Conservation (phyloP, 1,140 invertebrate species). For the Cherax quadricarinatus region DNA sequence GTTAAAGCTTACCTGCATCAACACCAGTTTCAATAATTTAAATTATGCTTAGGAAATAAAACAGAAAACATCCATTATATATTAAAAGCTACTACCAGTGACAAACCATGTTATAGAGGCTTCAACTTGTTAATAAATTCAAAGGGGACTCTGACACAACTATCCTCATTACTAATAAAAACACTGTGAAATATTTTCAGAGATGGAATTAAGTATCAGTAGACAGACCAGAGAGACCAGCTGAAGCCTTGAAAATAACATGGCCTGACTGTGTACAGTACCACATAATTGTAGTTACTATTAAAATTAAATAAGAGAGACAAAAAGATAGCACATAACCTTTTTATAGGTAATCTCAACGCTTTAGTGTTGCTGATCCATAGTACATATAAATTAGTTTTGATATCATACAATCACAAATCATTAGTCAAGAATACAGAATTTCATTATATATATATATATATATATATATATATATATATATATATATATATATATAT, state of each 20-base stretch:
- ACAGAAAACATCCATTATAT: conserved; percentile 36
- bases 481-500: neutral
- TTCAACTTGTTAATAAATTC: neutral
- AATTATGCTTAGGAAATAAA: neutral
- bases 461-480: too few species aligned
- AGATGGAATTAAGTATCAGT: neutral
- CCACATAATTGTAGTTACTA: conserved; percentile 46
- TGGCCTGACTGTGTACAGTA: conserved; percentile 24
- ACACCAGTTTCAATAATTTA: neutral
- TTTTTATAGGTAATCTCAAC: conserved; percentile 45
- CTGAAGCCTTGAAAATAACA: conserved; percentile 17
- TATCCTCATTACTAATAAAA: neutral
- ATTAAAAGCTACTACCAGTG: conserved; percentile 10
- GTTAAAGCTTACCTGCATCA: neutral
- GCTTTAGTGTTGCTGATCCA: conserved; percentile 48
- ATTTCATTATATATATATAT: neutral
- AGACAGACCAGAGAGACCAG: conserved; percentile 1
- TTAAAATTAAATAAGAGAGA: conserved; percentile 41
- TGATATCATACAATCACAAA: conserved; percentile 66
- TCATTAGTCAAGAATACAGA: conserved; percentile 27
- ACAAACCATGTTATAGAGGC: conserved; percentile 27
- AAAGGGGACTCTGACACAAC: neutral
- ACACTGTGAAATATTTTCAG: neutral
- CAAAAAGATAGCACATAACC: conserved; percentile 42
- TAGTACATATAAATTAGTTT: conserved; percentile 65